Evolutionary conservation across 1,140 invertebrate species (phyloP).

Genomic region (Hirudo medicinalis): DNA sequence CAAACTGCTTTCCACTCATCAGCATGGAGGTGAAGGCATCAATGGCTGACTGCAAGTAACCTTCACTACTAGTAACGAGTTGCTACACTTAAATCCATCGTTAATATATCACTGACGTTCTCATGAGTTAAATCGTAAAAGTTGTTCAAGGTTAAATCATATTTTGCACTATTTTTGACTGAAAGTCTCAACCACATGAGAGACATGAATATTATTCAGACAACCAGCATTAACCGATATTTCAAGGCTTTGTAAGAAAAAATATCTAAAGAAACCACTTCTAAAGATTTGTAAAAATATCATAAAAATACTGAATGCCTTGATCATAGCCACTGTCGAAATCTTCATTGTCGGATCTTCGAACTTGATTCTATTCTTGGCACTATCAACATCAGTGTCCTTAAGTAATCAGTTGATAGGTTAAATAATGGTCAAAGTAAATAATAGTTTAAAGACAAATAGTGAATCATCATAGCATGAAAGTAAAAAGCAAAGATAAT

Average conservation of each 20-base stretch:
- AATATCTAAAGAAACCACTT: not conserved
- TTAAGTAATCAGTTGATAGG: not conserved
- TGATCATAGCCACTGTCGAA: not conserved
- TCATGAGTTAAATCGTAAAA: too few relatives aligned
- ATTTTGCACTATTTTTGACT: too few relatives aligned
- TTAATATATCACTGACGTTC: too few relatives aligned
- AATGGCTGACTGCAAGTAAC: too few relatives aligned
- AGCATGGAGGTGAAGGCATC: not conserved
- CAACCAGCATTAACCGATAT: not conserved
- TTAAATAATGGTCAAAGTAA: not conserved
- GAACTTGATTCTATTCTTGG: not conserved
- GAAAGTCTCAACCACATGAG: too few relatives aligned
- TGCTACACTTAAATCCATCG: too few relatives aligned
- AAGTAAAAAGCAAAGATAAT: not conserved
- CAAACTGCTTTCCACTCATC: slow-evolving; percentile 10
- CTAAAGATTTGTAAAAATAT: slow-evolving; percentile 7
- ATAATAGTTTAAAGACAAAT: not conserved
- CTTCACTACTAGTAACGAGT: too few relatives aligned
- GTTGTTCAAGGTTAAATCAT: too few relatives aligned
- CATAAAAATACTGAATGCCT: not conserved
- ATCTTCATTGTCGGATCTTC: not conserved
- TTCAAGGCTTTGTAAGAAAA: not conserved
- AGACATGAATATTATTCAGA: not conserved
- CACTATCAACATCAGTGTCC: slow-evolving; percentile 7
- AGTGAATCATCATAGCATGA: not conserved